Evolutionary conservation across 1,140 invertebrate genomes (phyloP).

Genomic region (Sitobion miscanthi): DNA sequence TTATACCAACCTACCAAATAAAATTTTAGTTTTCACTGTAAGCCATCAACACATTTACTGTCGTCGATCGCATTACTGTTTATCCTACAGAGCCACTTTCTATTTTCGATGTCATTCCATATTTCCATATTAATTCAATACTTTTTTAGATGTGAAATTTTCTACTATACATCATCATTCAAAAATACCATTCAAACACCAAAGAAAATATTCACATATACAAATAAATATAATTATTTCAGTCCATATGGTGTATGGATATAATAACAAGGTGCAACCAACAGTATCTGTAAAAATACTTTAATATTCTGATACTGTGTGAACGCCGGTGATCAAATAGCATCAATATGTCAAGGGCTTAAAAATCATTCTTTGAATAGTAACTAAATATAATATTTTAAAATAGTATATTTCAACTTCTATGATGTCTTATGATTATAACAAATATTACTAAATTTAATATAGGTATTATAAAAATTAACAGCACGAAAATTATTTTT

Average conservation of each 20-base stretch:
- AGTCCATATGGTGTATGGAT: background rate
- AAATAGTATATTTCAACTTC: no score
- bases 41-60: background rate
- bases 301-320: background rate
- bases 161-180: background rate
- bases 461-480: no score
- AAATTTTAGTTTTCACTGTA: background rate
- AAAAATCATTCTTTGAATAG: background rate
- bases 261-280: background rate
- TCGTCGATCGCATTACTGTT: background rate
- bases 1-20: background rate
- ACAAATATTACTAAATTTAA: no score
- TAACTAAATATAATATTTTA: background rate
- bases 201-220: background rate
- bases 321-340: background rate
- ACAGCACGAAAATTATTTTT: no score
- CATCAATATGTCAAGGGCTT: no score
- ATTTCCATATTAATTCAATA: background rate
- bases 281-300: background rate
- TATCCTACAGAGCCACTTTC: background rate
- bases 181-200: background rate
- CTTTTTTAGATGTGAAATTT: background rate
- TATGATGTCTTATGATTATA: no score
- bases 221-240: background rate
- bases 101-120: background rate